Conservation (phyloP, 2,797 vertebrate species). For the Alfaro cultratus region DNA sequence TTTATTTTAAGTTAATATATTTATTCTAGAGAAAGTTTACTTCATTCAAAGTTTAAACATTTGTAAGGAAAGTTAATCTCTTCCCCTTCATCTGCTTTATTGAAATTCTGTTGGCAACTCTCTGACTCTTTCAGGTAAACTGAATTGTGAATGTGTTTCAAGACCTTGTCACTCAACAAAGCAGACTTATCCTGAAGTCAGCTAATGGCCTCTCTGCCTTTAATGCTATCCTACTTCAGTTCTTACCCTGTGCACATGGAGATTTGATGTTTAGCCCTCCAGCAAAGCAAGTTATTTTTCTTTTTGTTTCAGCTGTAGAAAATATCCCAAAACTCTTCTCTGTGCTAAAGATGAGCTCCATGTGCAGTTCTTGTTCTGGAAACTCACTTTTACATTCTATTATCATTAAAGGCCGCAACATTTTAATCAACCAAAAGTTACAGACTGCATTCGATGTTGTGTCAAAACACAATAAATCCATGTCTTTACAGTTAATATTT, state of each 20-base stretch:
- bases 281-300: background rate
- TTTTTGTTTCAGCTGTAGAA: background rate
- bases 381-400: background rate
- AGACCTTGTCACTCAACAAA: slow-evolving; percentile 1
- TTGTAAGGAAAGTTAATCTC: background rate
- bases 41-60: background rate
- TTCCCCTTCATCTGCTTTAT: background rate
- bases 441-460: background rate
- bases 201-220: slow-evolving; percentile 2
- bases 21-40: background rate
- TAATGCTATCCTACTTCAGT: background rate
- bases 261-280: background rate
- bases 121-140: background rate
- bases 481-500: too few relatives aligned
- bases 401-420: background rate
- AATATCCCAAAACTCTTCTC: background rate
- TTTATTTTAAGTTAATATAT: background rate
- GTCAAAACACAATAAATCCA: background rate
- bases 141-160: slow-evolving; percentile 2
- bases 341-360: background rate
- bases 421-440: background rate
- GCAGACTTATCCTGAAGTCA: slow-evolving; percentile 5
- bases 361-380: background rate
- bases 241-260: background rate
- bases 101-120: background rate